Base-by-base conservation (phyloP, 37 sponge, comb jelly and placozoan genomes). In the Chondrosia reniformis region DNA sequence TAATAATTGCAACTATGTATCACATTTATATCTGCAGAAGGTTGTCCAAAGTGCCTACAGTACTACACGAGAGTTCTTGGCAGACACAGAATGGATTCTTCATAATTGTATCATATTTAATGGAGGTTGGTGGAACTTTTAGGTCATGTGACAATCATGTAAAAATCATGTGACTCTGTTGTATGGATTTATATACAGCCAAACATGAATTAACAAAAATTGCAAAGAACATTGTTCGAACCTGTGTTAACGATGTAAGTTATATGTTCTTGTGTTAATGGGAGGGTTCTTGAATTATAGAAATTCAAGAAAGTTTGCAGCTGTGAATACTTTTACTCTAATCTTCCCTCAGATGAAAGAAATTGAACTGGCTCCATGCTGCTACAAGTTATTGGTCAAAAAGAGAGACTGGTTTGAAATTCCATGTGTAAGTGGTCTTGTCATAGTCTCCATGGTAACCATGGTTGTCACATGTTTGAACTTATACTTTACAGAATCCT, bases 21-120 rank as follows among this genome's bases (percentile, higher is more conserved):
- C n/a, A n/a, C n/a, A n/a, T n/a, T n/a, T n/a, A n/a, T n/a, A n/a
- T n/a, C 4, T 56, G 44, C 78, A 93, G 94, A 89, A 86, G 80
- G 89, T 87, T 24, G 65, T 30, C 6, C 69, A 59, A 46, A 75
- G 76, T 4, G 41, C 42, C 30, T 97, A 87, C 74, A 45, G 63
- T 24, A 80, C 89, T 33, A 94, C 98, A 4, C 71, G 82, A 9
- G 84, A 97, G 67, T 92, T 97, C 71, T 85, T 88, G 5, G 85
- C 91, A 28, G 92, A 97, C 59, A 85, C 90, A 4, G 89, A 94
- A 54, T 97, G 98, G 98, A 91, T 97, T n/a, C 88, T 91, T 0
- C 98, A 97, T 84, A 97, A 97, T 79, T 97, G 98, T 42, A 94
- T 94, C 62, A 97, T 97, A 58, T 97, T 91, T 66, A 97, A 97